phyloP scores from a whole-genome alignment of 2,888 invertebrate genomes.

The Plagodis pulveraria region DNA sequence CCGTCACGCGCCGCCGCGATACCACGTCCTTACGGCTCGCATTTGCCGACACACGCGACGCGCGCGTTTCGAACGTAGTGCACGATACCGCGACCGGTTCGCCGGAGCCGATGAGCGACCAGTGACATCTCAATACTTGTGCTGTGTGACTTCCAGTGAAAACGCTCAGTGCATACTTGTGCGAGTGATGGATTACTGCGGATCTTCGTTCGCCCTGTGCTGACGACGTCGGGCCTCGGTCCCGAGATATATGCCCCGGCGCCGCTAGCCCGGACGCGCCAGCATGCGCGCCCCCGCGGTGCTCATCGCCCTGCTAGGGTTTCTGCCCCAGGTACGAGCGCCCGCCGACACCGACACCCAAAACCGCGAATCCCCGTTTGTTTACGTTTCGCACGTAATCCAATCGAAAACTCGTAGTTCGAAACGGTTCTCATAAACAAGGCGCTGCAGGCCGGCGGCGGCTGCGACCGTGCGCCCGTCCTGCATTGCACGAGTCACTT shows the following conservation, averaged over 20 bases:
- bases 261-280: constrained; percentile 82
- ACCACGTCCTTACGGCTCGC: constrained; percentile 66
- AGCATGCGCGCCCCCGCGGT: constrained; percentile 83
- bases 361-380: constrained; percentile 74
- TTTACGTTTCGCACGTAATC: constrained; percentile 63
- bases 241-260: constrained; percentile 79
- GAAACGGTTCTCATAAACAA: constrained; percentile 56
- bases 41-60: constrained; percentile 72
- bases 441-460: constrained; percentile 43
- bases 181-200: constrained; percentile 83
- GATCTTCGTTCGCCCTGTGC: constrained; percentile 66
- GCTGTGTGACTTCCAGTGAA: constrained; percentile 82
- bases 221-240: constrained; percentile 72
- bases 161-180: constrained; percentile 78
- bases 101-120: constrained; percentile 75
- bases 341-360: constrained; percentile 58
- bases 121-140: constrained; percentile 79
- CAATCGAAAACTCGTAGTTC: constrained; percentile 52
- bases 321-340: constrained; percentile 80
- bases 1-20: constrained; percentile 78
- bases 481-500: constrained; percentile 67
- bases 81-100: constrained; percentile 79
- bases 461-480: constrained; percentile 13
- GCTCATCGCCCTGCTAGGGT: constrained; percentile 84
- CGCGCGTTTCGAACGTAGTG: constrained; percentile 83